A percentile compares a stretch with the other conserved stretches of the same genome.
These are phyloP conservation scores for Agrenia bidenticulata DNA, from an alignment of 2,888 invertebrate species.

Conservation along the genomic window DNA sequence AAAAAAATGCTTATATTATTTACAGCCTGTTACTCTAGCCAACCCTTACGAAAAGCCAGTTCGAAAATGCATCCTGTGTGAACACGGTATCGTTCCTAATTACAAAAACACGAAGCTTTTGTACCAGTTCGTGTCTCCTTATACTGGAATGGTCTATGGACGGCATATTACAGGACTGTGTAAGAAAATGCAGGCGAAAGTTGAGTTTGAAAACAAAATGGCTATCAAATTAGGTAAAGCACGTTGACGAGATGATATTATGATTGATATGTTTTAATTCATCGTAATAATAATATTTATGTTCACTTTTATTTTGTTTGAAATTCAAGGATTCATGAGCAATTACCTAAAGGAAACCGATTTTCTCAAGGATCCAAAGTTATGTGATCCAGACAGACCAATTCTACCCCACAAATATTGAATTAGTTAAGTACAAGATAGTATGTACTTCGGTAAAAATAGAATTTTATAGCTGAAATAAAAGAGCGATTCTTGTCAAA, in stretches of 20 bases:
- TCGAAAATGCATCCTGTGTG: slow-evolving; percentile 77
- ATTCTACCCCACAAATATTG: slow-evolving; percentile 76
- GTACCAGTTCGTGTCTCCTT: slow-evolving; percentile 93
- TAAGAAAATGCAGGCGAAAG: slow-evolving; percentile 70
- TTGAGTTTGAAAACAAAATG: slow-evolving; percentile 72
- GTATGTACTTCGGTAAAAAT: too few relatives aligned
- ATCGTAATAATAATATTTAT: not conserved
- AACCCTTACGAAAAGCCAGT: slow-evolving; percentile 80
- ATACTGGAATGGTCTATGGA: slow-evolving; percentile 89
- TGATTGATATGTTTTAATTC: not conserved
- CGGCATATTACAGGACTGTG: slow-evolving; percentile 93
- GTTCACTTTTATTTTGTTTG: too few relatives aligned
- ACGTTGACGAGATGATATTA: not conserved
- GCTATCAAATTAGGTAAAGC: slow-evolving; percentile 69
- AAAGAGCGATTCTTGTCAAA: too few relatives aligned
- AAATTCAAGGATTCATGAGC: slow-evolving; percentile 73
- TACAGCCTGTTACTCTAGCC: slow-evolving; percentile 56
- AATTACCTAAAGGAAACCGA: slow-evolving; percentile 74
- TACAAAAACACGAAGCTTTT: slow-evolving; percentile 89
- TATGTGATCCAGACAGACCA: slow-evolving; percentile 86
- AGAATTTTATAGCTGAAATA: too few relatives aligned
- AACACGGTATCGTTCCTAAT: slow-evolving; percentile 74
- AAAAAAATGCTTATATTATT: not conserved
- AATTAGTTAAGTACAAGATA: slow-evolving; percentile 1
- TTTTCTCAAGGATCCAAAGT: slow-evolving; percentile 81